Evolutionary conservation across 2,888 invertebrate species (phyloP).

Genomic region (Galeruca laticollis): DNA sequence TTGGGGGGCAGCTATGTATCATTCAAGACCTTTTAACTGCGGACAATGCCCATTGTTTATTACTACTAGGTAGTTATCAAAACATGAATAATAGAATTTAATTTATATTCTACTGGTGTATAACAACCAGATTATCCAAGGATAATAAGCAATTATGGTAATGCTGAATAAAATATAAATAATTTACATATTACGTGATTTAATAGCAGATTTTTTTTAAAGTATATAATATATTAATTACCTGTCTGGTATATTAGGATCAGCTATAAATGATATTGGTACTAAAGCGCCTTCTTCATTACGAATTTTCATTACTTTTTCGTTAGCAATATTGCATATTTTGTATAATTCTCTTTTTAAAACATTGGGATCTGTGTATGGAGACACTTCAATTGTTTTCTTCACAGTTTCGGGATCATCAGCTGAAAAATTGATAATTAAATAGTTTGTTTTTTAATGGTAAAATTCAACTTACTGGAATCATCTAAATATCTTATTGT

Average conservation of each 20-base stretch:
- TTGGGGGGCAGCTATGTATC: too few species aligned
- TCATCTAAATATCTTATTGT: conserved; percentile 59
- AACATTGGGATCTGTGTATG: conserved; percentile 55
- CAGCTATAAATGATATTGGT: conserved; percentile 65
- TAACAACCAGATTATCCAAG: too few species aligned
- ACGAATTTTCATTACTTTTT: conserved; percentile 67
- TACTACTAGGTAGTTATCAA: too few species aligned
- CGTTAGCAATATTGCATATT: conserved; percentile 59
- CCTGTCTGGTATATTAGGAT: conserved; percentile 48
- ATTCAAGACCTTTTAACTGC: too few species aligned
- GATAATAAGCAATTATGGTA: too few species aligned
- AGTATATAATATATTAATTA: too few species aligned
- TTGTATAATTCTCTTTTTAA: conserved; percentile 59
- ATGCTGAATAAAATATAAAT: too few species aligned
- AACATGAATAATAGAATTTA: conserved; percentile 2
- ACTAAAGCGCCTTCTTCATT: conserved; percentile 65
- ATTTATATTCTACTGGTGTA: background rate
- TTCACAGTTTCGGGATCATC: conserved; percentile 54
- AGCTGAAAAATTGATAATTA: conserved; percentile 42
- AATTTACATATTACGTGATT: too few species aligned
- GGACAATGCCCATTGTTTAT: too few species aligned
- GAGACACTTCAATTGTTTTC: conserved; percentile 57
- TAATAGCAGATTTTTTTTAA: too few species aligned
- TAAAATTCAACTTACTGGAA: conserved; percentile 47
- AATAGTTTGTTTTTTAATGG: background rate